Evolutionary conservation across 2,888 invertebrate species (phyloP).

Genomic region (Tuta absoluta): DNA sequence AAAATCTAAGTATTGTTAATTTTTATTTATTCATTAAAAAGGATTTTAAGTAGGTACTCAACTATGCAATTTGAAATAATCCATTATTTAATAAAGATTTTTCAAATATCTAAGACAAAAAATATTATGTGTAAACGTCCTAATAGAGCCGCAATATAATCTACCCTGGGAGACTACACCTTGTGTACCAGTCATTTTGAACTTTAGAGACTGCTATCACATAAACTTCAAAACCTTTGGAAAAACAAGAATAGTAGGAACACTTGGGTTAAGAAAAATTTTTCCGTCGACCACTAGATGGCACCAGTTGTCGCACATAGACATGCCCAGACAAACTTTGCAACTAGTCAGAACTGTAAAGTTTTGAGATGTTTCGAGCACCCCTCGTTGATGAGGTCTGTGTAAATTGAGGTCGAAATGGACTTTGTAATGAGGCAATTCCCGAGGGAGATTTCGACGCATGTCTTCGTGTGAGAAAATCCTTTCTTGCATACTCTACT

Average conservation of each 20-base stretch:
- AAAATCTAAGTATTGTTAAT: too few species aligned
- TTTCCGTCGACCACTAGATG: background rate
- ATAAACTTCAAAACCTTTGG: too few species aligned
- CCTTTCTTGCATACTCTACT: too few species aligned
- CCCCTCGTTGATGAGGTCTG: background rate
- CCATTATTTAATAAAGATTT: too few species aligned
- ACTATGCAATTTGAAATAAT: too few species aligned
- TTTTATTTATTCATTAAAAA: too few species aligned
- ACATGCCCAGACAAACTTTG: conserved; percentile 8
- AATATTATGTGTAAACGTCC: background rate
- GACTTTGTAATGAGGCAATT: conserved; percentile 5
- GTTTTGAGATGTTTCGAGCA: conserved; percentile 7
- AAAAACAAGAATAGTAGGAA: too few species aligned
- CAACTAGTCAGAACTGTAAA: conserved; percentile 9
- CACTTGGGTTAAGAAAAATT: conserved; percentile 2
- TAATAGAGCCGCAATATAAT: background rate
- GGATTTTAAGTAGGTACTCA: too few species aligned
- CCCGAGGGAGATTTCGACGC: background rate
- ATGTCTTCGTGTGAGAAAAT: background rate
- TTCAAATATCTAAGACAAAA: too few species aligned
- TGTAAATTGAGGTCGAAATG: background rate
- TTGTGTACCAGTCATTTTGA: too few species aligned
- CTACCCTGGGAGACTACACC: too few species aligned
- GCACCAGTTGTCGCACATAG: conserved; percentile 12
- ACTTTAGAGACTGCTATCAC: too few species aligned